These are phyloP conservation scores for Myotis lucifugus DNA, from an alignment of 2,113 vertebrate genomes.

Conservation along the genomic window DNA sequence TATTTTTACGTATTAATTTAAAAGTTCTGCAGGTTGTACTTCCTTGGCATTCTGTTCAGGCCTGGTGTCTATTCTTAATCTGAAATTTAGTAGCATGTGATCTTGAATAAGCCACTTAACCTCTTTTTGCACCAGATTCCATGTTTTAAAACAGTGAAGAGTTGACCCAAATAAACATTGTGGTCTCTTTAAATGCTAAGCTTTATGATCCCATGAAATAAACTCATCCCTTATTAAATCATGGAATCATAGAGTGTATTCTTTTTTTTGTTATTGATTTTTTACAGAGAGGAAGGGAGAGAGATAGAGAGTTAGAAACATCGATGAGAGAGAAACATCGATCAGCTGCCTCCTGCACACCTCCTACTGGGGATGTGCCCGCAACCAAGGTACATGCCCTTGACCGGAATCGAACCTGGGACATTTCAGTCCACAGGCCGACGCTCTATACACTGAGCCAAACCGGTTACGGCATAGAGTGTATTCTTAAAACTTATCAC, in stretches of 20 bases:
- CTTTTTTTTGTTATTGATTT: not conserved
- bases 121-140: not conserved
- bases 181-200: slow-evolving; percentile 19
- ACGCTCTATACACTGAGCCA: no score
- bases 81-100: not conserved
- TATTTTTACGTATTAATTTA: not conserved
- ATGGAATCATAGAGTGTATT: slow-evolving; percentile 15
- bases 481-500: not conserved
- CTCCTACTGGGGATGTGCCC: no score
- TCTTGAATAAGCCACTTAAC: not conserved
- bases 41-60: not conserved
- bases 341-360: no score
- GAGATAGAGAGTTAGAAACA: no score
- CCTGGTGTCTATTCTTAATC: not conserved
- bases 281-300: no score
- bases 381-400: no score
- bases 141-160: slow-evolving; percentile 30
- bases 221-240: slow-evolving; percentile 24
- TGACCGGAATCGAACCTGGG: no score
- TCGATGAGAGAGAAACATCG: no score
- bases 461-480: not conserved
- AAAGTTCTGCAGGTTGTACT: not conserved
- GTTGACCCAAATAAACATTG: slow-evolving; percentile 36
- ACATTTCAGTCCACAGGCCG: no score
- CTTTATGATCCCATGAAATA: not conserved